A percentile compares a stretch with the other conserved stretches of the same genome.
phyloP scores from a whole-genome alignment of 2,888 invertebrate genomes.

The Glyphotaelius pellucidus region DNA sequence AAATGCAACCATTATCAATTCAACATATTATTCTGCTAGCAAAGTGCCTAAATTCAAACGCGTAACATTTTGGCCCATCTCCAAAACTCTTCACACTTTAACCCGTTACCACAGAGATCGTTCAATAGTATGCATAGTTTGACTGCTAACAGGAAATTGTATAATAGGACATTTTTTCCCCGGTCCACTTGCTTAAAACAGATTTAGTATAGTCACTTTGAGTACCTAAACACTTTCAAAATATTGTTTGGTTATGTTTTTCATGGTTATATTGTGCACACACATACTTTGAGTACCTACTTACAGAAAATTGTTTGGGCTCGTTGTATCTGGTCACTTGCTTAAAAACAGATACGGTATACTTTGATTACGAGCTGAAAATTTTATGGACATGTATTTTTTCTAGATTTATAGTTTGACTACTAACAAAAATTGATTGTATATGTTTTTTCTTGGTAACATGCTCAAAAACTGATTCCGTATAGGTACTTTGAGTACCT shows the following conservation, averaged over 20 bases:
- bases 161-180: background rate
- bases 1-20: background rate
- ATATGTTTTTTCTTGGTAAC: background rate
- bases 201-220: background rate
- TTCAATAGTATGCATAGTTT: background rate
- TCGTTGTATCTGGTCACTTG: too few species aligned
- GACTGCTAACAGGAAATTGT: too few species aligned
- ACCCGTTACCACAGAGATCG: background rate
- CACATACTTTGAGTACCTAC: too few species aligned
- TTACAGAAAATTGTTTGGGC: too few species aligned
- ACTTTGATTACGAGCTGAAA: too few species aligned
- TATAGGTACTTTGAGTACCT: background rate
- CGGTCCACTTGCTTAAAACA: background rate
- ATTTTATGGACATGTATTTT: too few species aligned
- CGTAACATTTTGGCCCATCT: background rate
- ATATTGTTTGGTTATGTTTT: too few species aligned
- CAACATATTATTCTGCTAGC: background rate
- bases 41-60: background rate
- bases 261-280: too few species aligned
- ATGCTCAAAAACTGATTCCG: background rate
- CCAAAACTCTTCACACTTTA: background rate
- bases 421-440: too few species aligned
- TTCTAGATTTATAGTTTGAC: too few species aligned
- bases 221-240: too few species aligned
- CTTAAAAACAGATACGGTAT: too few species aligned